Evolutionary conservation across 2,113 vertebrate genomes (phyloP).

Genomic region (Pipra filicauda): DNA sequence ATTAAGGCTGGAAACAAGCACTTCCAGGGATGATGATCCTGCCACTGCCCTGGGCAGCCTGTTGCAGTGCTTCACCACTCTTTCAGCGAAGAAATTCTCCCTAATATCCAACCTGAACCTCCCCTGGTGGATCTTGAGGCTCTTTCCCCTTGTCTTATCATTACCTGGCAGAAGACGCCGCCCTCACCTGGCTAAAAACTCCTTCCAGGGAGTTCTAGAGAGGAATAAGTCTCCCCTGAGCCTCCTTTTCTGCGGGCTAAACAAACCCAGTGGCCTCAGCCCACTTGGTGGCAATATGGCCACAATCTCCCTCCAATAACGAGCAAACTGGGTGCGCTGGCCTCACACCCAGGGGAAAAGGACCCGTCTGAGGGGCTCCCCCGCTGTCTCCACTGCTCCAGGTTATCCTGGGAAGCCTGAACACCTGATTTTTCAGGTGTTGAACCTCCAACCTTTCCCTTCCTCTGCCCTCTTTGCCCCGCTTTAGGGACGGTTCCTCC

Average conservation of each 20-base stretch:
- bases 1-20: neutral
- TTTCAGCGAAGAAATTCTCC: neutral
- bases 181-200: neutral
- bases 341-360: neutral
- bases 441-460: neutral
- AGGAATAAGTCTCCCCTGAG: neutral
- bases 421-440: accelerated
- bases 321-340: neutral
- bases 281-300: neutral
- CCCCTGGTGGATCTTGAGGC: neutral
- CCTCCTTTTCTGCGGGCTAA: neutral
- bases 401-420: neutral
- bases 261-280: neutral
- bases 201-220: neutral
- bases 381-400: neutral
- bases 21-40: neutral
- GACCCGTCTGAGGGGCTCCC: neutral
- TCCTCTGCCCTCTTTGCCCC: neutral
- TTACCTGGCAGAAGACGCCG: neutral
- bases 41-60: neutral
- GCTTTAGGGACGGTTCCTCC: neutral
- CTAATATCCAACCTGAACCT: neutral
- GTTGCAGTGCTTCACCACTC: neutral
- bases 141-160: neutral
- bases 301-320: neutral